phyloP scores from a whole-genome alignment of 2,797 vertebrate species.

The Etheostoma perlongum region DNA sequence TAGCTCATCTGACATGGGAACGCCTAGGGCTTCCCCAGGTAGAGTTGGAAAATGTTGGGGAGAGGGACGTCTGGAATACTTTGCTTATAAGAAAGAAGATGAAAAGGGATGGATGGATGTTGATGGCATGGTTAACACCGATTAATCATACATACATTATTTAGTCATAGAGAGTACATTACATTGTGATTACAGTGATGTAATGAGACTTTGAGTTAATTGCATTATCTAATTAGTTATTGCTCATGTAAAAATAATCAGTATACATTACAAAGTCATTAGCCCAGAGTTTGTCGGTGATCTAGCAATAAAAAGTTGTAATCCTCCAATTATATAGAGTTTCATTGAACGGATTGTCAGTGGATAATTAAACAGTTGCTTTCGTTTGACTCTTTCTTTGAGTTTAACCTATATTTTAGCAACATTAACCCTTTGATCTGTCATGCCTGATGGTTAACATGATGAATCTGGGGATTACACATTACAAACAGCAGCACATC shows the following conservation, averaged over 20 bases:
- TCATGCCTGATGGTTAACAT: slow-evolving; percentile 41
- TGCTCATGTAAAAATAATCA: slow-evolving; percentile 56
- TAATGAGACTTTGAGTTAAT: slow-evolving; percentile 45
- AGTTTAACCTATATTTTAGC: slow-evolving; percentile 66
- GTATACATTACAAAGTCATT: slow-evolving; percentile 30
- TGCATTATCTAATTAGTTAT: slow-evolving; percentile 52
- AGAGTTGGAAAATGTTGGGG: neutral
- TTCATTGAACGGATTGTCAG: neutral
- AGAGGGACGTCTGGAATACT: neutral
- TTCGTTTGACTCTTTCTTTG: slow-evolving; percentile 12
- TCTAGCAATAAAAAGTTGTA: slow-evolving; percentile 1
- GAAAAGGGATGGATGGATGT: neutral
- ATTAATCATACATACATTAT: slow-evolving; percentile 53
- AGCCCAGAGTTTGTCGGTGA: slow-evolving; percentile 15
- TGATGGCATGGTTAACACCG: slow-evolving; percentile 15
- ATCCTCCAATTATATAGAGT: neutral
- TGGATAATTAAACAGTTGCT: slow-evolving; percentile 27
- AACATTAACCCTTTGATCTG: slow-evolving; percentile 67
- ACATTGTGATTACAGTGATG: slow-evolving; percentile 22
- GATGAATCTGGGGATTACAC: slow-evolving; percentile 67
- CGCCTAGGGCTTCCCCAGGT: neutral
- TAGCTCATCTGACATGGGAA: neutral
- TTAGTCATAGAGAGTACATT: slow-evolving; percentile 34
- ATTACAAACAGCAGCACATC: slow-evolving; percentile 60
- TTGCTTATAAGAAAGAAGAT: neutral